Conservation (phyloP, 1,140 invertebrate species). For the Apis dorsata region DNA sequence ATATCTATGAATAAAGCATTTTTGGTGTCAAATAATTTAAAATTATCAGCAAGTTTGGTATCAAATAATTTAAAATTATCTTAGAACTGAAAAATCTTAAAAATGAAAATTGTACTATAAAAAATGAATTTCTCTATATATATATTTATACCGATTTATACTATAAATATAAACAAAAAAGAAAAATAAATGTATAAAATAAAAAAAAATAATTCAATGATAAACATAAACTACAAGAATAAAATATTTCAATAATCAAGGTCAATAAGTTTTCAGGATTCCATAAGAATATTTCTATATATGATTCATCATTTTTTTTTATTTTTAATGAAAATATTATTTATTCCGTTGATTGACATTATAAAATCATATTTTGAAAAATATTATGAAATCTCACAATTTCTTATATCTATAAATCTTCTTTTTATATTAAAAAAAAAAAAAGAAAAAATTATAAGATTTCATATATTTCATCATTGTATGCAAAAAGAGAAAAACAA, state of each 20-base stretch:
- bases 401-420: not conserved
- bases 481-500: not conserved
- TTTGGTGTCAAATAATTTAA: too few relatives aligned
- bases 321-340: not conserved
- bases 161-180: not conserved
- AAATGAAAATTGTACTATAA: not conserved
- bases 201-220: conserved; percentile 37
- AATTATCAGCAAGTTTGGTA: too few relatives aligned
- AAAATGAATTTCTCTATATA: not conserved
- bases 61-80: too few relatives aligned
- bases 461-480: not conserved
- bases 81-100: too few relatives aligned
- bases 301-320: conserved; percentile 13
- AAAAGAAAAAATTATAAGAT: too few relatives aligned
- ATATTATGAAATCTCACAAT: not conserved
- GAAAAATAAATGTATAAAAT: not conserved
- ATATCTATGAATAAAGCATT: too few relatives aligned
- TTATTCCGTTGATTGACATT: too few relatives aligned
- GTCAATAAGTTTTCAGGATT: conserved; percentile 62
- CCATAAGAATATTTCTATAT: conserved; percentile 43
- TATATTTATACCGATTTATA: not conserved
- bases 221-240: not conserved
- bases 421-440: not conserved
- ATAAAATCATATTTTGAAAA: conserved; percentile 3
- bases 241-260: conserved; percentile 60